phyloP scores from a whole-genome alignment of 2,113 vertebrate genomes.

The Mormoops blainvillei region DNA sequence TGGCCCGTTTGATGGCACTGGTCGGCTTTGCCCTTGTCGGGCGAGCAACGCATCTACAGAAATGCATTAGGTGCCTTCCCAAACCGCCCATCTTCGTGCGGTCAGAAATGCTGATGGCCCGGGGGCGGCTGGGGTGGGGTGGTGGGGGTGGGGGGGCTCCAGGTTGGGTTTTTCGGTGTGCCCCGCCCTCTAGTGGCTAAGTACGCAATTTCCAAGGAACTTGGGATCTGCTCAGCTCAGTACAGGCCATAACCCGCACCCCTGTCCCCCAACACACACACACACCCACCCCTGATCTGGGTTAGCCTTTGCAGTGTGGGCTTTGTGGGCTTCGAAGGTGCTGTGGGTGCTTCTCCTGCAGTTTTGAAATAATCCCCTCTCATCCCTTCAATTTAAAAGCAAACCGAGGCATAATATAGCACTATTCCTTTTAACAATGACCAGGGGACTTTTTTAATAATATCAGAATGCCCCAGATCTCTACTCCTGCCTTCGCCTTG shows the following conservation, averaged over 20 bases:
- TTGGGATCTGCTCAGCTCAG: too few species aligned
- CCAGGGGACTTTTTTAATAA: not conserved
- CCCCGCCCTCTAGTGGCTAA: not conserved
- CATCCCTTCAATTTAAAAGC: not conserved
- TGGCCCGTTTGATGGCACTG: not conserved
- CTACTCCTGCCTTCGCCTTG: not conserved
- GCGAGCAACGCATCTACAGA: not conserved
- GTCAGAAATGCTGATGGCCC: not conserved
- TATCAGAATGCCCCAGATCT: not conserved
- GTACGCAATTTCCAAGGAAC: not conserved
- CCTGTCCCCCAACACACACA: too few species aligned
- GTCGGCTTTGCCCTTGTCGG: not conserved
- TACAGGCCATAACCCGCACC: accelerated
- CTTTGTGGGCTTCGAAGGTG: not conserved
- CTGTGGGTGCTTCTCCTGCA: not conserved
- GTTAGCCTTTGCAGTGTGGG: not conserved
- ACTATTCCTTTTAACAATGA: not conserved
- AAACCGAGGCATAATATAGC: not conserved
- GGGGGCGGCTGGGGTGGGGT: too few species aligned
- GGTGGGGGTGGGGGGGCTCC: too few species aligned
- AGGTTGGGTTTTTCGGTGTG: not conserved
- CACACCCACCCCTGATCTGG: too few species aligned
- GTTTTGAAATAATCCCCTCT: not conserved
- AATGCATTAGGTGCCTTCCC: not conserved
- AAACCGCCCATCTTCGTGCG: not conserved